Evolutionary conservation across 2,113 vertebrate genomes (phyloP).

Genomic region (Sinocyclocheilus anshuiensis): DNA sequence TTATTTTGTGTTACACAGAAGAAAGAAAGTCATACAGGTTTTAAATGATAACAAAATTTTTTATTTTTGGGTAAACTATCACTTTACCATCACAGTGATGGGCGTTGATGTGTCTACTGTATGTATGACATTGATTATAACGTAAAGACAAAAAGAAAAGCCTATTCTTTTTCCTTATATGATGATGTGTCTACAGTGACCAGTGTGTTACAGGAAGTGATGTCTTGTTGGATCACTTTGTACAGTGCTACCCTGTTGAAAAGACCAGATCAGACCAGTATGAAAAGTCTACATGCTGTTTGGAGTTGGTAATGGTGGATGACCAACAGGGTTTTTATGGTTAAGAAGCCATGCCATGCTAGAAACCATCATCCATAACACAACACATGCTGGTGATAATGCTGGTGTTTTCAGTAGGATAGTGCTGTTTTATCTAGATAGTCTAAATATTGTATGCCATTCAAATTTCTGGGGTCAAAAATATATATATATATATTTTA

Average conservation of each 20-base stretch:
- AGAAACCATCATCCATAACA: not conserved
- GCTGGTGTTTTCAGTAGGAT: slow-evolving; percentile 21
- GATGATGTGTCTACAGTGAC: not conserved
- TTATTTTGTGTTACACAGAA: not conserved
- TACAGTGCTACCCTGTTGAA: slow-evolving; percentile 21
- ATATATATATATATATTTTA: too few relatives aligned
- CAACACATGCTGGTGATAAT: not conserved
- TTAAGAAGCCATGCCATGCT: not conserved
- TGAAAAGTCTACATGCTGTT: not conserved
- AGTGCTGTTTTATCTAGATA: not conserved
- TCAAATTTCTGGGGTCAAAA: not conserved
- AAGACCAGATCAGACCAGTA: slow-evolving; percentile 15
- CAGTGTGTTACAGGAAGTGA: not conserved
- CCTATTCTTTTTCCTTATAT: not conserved
- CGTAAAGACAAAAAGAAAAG: not conserved
- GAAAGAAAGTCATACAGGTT: not conserved
- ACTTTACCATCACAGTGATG: too few relatives aligned
- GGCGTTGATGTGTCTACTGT: not conserved
- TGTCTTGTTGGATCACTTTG: slow-evolving; percentile 4
- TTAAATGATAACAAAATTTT: not conserved
- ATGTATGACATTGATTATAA: not conserved
- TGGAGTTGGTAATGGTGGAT: not conserved
- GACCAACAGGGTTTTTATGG: not conserved
- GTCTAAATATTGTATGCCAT: not conserved
- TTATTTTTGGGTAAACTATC: not conserved